Conservation (phyloP, 2,888 invertebrate species). For the Andrena fulva region DNA sequence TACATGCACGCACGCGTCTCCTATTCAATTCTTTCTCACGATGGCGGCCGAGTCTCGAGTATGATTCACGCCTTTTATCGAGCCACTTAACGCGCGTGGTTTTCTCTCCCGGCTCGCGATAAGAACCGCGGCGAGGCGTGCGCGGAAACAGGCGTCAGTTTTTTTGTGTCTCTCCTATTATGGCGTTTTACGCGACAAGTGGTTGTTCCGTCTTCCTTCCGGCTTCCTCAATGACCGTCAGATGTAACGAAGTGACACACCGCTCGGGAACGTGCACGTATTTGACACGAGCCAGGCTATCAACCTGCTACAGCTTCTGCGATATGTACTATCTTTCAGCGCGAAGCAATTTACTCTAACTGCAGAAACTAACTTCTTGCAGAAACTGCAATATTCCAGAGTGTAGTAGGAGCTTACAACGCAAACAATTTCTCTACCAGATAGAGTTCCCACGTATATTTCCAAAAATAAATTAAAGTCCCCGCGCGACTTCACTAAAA, state of each 20-base stretch:
- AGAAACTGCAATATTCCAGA: too few species aligned
- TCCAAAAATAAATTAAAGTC: too few species aligned
- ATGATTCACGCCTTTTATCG: constrained; percentile 69
- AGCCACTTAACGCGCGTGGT: constrained; percentile 55
- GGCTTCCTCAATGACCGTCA: constrained; percentile 35
- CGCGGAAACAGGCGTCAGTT: constrained; percentile 47
- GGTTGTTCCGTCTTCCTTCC: constrained; percentile 39
- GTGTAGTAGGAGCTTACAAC: too few species aligned
- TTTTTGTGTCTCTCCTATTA: constrained; percentile 55
- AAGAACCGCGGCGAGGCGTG: constrained; percentile 51
- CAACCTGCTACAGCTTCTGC: too few species aligned
- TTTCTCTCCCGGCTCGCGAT: constrained; percentile 55
- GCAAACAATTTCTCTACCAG: too few species aligned
- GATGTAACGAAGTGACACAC: constrained; percentile 31
- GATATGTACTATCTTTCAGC: background rate
- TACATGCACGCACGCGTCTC: background rate
- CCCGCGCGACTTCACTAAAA: too few species aligned
- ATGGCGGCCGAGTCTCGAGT: constrained; percentile 19
- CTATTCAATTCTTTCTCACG: constrained; percentile 62
- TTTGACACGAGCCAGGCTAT: too few species aligned
- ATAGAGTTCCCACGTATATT: too few species aligned
- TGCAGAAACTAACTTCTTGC: too few species aligned
- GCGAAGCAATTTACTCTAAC: too few species aligned
- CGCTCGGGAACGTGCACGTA: background rate
- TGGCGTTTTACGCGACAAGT: constrained; percentile 47